These are phyloP conservation scores for Sussaba pulchella DNA, from an alignment of 2,888 invertebrate species.

Conservation along the genomic window DNA sequence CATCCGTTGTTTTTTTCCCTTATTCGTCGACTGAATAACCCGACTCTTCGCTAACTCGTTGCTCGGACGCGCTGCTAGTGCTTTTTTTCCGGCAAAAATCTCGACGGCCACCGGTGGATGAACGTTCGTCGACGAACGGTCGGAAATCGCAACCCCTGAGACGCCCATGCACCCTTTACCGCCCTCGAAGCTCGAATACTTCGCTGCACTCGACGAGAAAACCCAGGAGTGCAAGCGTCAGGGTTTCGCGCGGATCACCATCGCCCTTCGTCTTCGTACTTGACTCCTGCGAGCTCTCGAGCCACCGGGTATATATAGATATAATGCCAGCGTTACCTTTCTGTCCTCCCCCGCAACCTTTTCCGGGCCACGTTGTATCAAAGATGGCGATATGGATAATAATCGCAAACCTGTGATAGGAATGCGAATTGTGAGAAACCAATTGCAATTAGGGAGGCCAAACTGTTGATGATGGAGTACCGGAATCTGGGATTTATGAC, in stretches of 20 bases:
- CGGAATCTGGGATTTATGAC: too few species aligned
- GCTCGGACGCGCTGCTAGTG: too few species aligned
- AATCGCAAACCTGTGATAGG: too few species aligned
- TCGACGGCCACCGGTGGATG: too few species aligned
- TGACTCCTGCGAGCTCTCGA: slow-evolving; percentile 52
- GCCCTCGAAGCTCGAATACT: not conserved
- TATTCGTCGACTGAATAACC: slow-evolving; percentile 24
- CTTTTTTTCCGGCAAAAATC: too few species aligned
- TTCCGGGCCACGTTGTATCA: too few species aligned
- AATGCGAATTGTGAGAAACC: too few species aligned
- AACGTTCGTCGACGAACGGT: not conserved
- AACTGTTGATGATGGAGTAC: too few species aligned
- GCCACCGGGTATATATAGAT: slow-evolving; percentile 16
- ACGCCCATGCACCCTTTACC: not conserved
- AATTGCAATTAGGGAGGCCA: too few species aligned
- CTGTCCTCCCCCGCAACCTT: not conserved
- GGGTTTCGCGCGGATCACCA: not conserved
- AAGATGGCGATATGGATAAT: too few species aligned
- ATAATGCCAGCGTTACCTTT: not conserved
- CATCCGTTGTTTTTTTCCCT: slow-evolving; percentile 34
- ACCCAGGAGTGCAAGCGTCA: slow-evolving; percentile 19
- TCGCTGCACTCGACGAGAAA: slow-evolving; percentile 4
- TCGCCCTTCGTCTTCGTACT: slow-evolving; percentile 54
- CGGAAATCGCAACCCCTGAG: slow-evolving; percentile 5
- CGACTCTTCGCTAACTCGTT: not conserved